Percentiles rank a stretch among this genome's conserved stretches.
These are phyloP conservation scores for Patiria pectinifera DNA, from an alignment of 53 echinoderm and acorn worm species.

Conservation along the genomic window DNA sequence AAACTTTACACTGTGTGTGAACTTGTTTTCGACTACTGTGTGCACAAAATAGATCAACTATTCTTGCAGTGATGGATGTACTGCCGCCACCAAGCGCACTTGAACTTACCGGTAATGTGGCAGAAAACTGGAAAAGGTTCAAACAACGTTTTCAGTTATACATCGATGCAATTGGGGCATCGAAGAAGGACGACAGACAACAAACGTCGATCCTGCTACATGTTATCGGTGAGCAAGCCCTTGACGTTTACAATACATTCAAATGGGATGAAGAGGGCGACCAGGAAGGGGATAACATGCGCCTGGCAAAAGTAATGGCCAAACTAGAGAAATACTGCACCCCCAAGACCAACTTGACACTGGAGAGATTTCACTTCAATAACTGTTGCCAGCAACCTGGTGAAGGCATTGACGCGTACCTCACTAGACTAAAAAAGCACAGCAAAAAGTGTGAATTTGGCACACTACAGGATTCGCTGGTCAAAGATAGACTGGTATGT, in stretches of 20 bases:
- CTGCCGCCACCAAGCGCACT: conserved; percentile 54
- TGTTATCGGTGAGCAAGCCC: conserved; percentile 53
- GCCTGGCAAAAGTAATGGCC: conserved; percentile 48
- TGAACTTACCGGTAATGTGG: conserved; percentile 63
- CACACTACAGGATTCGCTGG: conserved; percentile 55
- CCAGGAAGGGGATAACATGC: conserved; percentile 49
- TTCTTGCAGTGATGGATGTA: conserved; percentile 27
- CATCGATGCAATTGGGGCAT: conserved; percentile 50
- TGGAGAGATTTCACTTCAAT: conserved; percentile 50
- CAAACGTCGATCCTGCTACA: conserved; percentile 56
- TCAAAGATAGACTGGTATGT: conserved; percentile 66
- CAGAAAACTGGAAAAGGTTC: conserved; percentile 72
- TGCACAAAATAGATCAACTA: not conserved
- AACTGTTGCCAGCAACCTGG: conserved; percentile 49
- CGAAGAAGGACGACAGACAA: conserved; percentile 14
- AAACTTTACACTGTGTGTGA: not conserved
- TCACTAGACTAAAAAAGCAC: conserved; percentile 72
- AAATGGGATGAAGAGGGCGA: conserved; percentile 31
- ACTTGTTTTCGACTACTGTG: not conserved
- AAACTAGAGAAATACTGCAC: conserved; percentile 73
- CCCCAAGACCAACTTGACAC: conserved; percentile 69
- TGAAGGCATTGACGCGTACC: conserved; percentile 53
- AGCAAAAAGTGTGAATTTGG: conserved; percentile 74
- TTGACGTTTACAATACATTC: conserved; percentile 73
- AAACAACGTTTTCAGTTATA: conserved; percentile 61